phyloP scores from a whole-genome alignment of 1,140 invertebrate genomes.

The Papilio polyxenes region DNA sequence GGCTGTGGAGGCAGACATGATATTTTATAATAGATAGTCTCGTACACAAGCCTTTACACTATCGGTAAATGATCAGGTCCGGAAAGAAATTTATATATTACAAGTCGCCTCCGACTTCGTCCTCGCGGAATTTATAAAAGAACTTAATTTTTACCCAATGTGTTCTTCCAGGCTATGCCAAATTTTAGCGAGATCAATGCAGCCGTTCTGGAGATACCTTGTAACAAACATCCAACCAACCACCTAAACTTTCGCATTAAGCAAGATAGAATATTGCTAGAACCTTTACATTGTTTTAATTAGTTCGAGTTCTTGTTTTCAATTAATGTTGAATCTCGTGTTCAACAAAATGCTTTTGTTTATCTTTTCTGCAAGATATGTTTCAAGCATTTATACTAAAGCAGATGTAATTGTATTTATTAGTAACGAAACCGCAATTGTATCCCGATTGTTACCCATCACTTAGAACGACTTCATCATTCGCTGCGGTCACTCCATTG shows the following conservation, averaged over 20 bases:
- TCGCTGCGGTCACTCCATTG: slow-evolving; percentile 55
- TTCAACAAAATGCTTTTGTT: neutral
- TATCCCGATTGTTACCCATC: neutral
- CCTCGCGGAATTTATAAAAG: no score
- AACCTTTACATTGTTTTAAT: neutral
- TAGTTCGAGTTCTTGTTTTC: neutral
- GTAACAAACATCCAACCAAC: no score
- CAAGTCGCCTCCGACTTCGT: no score
- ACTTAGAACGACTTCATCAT: slow-evolving; percentile 32
- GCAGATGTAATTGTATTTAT: neutral
- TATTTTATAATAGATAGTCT: neutral
- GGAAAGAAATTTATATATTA: neutral
- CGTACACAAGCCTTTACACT: slow-evolving; percentile 38
- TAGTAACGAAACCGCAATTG: neutral
- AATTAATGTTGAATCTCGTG: neutral
- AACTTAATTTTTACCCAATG: no score
- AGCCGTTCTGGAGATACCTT: no score
- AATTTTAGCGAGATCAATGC: no score
- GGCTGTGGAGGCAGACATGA: neutral
- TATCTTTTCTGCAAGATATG: neutral
- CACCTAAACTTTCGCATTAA: no score
- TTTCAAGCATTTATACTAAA: neutral
- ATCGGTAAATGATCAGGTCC: slow-evolving; percentile 9
- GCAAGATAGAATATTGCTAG: neutral
- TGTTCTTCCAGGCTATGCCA: no score